phyloP scores from a whole-genome alignment of 2,888 invertebrate genomes.

The Lithophane leautieri region DNA sequence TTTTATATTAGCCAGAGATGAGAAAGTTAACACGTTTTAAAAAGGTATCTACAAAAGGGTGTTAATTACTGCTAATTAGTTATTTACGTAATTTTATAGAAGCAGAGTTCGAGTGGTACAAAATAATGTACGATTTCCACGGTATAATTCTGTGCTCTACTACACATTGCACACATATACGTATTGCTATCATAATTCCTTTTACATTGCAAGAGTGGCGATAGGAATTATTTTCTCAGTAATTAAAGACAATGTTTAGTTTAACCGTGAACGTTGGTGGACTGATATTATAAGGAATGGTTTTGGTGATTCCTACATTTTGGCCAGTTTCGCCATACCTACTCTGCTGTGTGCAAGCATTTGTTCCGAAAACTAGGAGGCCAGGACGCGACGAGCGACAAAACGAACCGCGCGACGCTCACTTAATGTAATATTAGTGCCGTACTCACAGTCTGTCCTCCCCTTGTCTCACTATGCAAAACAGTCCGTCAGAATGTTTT shows the following conservation, averaged over 20 bases:
- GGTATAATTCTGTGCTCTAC: constrained; percentile 15
- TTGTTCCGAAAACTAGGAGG: not conserved
- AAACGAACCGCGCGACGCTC: not conserved
- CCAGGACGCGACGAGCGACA: not conserved
- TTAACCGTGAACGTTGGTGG: not conserved
- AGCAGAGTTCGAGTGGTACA: constrained; percentile 7
- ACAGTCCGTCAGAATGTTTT: not conserved
- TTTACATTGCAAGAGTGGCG: constrained; percentile 15
- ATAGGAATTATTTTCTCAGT: not conserved
- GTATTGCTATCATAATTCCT: not conserved
- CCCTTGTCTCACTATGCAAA: not conserved
- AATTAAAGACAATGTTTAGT: not conserved
- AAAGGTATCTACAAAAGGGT: constrained; percentile 19
- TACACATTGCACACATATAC: no score
- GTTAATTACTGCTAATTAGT: constrained; percentile 41
- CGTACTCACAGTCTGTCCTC: no score
- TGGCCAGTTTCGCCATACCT: not conserved
- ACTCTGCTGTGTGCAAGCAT: not conserved
- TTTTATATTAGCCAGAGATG: constrained; percentile 8
- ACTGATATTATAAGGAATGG: not conserved
- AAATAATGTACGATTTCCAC: not conserved
- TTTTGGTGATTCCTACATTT: not conserved
- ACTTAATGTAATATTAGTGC: no score
- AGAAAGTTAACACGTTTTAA: constrained; percentile 30
- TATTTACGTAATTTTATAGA: constrained; percentile 30